Evolutionary conservation across 2,888 invertebrate genomes (phyloP), one percentile per base, ranked within the genome.

Genomic region (Pristionchus exspectatus): DNA sequence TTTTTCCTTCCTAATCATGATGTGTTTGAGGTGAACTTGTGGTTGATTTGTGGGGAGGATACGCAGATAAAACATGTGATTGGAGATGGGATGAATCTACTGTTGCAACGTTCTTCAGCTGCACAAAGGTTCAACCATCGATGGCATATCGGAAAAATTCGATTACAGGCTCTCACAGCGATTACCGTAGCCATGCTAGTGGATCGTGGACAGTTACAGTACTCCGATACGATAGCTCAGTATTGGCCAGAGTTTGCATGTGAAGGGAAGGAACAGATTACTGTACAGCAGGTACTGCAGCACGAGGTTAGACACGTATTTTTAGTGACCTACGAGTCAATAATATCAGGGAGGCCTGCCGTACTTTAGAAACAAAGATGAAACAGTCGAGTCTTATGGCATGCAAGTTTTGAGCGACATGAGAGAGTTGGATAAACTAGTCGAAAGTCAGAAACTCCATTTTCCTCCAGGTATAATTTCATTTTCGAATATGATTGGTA

Each of bases 181-280:
- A 81, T 89, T 18, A 56, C 81, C 83, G 38, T 89, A n/a, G 89
- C 83, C 21, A 92, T 91, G 88, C 91, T 95, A 54, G 95, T 95
- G 9, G 95, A 95, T 88, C 94, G 95, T 54, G 95, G 95, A 14
- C 90, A 93, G 44, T 84, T 95, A 54, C 91, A 93, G 44, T 95
- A 95, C 91, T 92, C 94, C 33, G 93, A 94, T 56, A 92, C 90
- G n/a, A 94, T 95, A 1, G 88, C 92, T 44, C 92, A 91, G n/a
- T 94, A 94, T 90, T 95, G 95, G 95, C 95, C 95, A 56, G 95
- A 95, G 83, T 95, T 95, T 93, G 95, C 93, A 9, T 92, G 94
- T 89, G 94, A 95, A 91, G 95, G 95, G 21, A 95, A 95, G 90
- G 94, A 94, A 38, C 89, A 92, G 21, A 94, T 95, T 44, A 95